These are phyloP conservation scores for Apogon hyalosoma DNA, from an alignment of 2,797 vertebrate species.

Conservation along the genomic window DNA sequence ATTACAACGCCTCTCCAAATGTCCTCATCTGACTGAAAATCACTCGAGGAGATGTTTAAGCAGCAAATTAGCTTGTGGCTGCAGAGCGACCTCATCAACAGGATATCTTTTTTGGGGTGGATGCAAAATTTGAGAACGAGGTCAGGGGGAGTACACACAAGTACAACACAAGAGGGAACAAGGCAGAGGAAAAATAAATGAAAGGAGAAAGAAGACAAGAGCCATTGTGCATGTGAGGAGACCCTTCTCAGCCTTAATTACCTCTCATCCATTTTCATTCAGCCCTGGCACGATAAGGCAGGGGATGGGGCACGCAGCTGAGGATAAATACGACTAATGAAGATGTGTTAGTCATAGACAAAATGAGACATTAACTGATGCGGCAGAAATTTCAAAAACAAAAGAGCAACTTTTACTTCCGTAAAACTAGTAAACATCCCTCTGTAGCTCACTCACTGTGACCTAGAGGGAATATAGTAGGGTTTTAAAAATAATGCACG, in stretches of 20 bases:
- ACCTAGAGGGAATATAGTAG: constrained; percentile 28
- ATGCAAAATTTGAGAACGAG: constrained; percentile 37
- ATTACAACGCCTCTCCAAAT: constrained; percentile 62
- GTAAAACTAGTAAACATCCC: constrained; percentile 6
- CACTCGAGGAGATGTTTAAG: constrained; percentile 69
- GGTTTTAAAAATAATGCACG: constrained; percentile 25
- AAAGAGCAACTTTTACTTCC: background rate
- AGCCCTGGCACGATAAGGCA: constrained; percentile 42
- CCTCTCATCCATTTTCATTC: constrained; percentile 67
- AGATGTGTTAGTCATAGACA: constrained; percentile 36
- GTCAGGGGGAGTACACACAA: constrained; percentile 50
- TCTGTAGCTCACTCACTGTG: constrained; percentile 7
- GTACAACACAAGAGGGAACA: constrained; percentile 34
- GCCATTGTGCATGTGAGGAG: constrained; percentile 60
- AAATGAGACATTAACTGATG: constrained; percentile 24
- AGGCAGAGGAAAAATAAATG: constrained; percentile 12
- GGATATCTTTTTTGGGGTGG: constrained; percentile 32
- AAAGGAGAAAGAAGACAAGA: constrained; percentile 46
- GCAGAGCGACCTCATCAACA: constrained; percentile 45
- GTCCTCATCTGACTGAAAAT: constrained; percentile 68
- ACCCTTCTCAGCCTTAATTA: constrained; percentile 71
- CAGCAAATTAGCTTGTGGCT: constrained; percentile 64
- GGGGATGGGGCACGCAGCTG: constrained; percentile 24
- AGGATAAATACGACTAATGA: constrained; percentile 58
- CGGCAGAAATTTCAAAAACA: constrained; percentile 13